Conservation (phyloP, 2,888 invertebrate genomes). For the Ormyrus pomaceus region DNA sequence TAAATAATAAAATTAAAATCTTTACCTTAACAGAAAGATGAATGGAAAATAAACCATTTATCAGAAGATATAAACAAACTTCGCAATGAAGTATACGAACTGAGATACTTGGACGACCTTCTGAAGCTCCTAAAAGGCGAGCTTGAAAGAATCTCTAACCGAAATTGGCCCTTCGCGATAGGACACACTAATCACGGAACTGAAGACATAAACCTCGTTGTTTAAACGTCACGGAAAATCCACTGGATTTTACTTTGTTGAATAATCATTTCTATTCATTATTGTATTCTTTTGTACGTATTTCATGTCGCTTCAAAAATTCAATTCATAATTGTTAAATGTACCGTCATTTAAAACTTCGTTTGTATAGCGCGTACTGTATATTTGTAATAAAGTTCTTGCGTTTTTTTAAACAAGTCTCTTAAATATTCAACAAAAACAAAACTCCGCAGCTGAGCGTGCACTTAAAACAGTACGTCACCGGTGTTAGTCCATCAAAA, state of each 20-base stretch:
- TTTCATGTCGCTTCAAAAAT: slow-evolving; percentile 30
- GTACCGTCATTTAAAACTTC: slow-evolving; percentile 23
- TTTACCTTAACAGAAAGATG: slow-evolving; percentile 64
- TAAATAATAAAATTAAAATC: slow-evolving; percentile 28
- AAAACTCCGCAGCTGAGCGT: slow-evolving; percentile 14
- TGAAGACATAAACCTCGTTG: slow-evolving; percentile 70
- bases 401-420: background rate
- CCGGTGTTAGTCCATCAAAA: slow-evolving; percentile 3
- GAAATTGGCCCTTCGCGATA: slow-evolving; percentile 71
- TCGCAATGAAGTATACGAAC: slow-evolving; percentile 67
- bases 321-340: slow-evolving; percentile 35
- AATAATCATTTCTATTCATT: slow-evolving; percentile 19
- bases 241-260: slow-evolving; percentile 20
- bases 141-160: slow-evolving; percentile 67
- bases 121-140: slow-evolving; percentile 69
- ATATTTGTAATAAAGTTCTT: slow-evolving; percentile 41
- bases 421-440: slow-evolving; percentile 6
- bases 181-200: slow-evolving; percentile 62
- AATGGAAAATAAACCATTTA: slow-evolving; percentile 65
- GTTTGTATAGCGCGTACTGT: slow-evolving; percentile 15
- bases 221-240: slow-evolving; percentile 54
- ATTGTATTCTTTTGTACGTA: slow-evolving; percentile 42
- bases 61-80: slow-evolving; percentile 64
- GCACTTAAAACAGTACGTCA: slow-evolving; percentile 25
- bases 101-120: slow-evolving; percentile 71